Conservation (phyloP, 2,113 vertebrate species). For the Eulacestoma nigropectus region DNA sequence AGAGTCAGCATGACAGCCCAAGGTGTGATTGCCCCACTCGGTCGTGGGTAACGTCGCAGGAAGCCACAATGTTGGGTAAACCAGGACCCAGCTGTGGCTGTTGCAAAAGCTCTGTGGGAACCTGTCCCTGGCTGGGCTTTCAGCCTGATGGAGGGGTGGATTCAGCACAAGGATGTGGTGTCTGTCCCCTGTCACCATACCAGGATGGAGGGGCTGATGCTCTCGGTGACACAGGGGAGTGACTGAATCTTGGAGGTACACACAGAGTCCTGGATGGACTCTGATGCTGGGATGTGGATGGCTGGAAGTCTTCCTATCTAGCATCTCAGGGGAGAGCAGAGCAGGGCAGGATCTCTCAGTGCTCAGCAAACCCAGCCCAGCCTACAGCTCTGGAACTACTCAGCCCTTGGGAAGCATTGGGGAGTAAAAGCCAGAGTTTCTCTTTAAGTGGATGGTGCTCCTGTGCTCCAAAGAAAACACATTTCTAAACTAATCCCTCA, state of each 20-base stretch:
- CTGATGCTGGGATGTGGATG: background rate
- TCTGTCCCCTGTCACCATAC: background rate
- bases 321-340: background rate
- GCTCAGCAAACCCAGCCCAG: background rate
- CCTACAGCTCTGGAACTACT: background rate
- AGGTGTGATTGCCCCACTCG: conserved; percentile 2
- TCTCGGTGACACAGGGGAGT: background rate
- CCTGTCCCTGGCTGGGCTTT: background rate
- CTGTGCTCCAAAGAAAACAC: conserved; percentile 35
- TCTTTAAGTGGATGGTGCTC: background rate
- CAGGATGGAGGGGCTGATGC: background rate
- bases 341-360: background rate
- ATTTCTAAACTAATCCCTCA: conserved; percentile 19
- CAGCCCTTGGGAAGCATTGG: background rate
- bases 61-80: background rate
- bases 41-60: background rate
- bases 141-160: background rate
- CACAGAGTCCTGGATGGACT: background rate
- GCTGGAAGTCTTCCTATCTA: background rate
- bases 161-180: background rate
- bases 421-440: background rate
- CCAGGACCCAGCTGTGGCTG: background rate
- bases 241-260: background rate
- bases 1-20: background rate
- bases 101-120: conserved; percentile 27